These are phyloP conservation scores for Anguilla obscura DNA, from an alignment of 2,797 vertebrate species.

Conservation along the genomic window DNA sequence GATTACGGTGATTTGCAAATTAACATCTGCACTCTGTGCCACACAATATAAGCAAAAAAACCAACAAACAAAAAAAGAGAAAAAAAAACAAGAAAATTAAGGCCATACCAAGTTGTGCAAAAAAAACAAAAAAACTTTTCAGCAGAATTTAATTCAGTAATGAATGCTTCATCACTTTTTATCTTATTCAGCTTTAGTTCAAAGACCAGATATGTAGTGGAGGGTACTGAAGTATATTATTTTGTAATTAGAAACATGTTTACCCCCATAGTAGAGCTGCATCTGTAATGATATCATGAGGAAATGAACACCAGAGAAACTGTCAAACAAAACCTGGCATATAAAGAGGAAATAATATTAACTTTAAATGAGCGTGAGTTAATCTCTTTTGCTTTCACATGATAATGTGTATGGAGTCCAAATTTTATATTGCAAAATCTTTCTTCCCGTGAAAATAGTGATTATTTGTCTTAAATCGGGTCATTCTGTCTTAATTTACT, in stretches of 20 bases:
- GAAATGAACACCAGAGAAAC: neutral
- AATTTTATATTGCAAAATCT: constrained; percentile 6
- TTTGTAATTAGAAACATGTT: neutral
- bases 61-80: constrained; percentile 67
- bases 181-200: constrained; percentile 37
- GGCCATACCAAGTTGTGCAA: constrained; percentile 87
- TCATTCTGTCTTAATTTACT: neutral
- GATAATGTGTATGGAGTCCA: neutral
- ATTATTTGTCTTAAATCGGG: neutral
- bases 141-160: constrained; percentile 60
- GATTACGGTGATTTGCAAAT: constrained; percentile 70
- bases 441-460: neutral
- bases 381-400: neutral
- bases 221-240: neutral
- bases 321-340: neutral
- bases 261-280: neutral
- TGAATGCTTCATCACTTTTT: constrained; percentile 47
- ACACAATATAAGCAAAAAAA: constrained; percentile 79
- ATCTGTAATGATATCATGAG: neutral
- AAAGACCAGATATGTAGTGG: constrained; percentile 9
- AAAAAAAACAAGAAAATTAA: constrained; percentile 80
- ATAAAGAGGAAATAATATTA: neutral
- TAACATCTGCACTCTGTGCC: constrained; percentile 84
- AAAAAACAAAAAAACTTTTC: constrained; percentile 60
- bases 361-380: neutral